Conservation (phyloP, 2,888 invertebrate species). For the Cataglyphis altisquamis region DNA sequence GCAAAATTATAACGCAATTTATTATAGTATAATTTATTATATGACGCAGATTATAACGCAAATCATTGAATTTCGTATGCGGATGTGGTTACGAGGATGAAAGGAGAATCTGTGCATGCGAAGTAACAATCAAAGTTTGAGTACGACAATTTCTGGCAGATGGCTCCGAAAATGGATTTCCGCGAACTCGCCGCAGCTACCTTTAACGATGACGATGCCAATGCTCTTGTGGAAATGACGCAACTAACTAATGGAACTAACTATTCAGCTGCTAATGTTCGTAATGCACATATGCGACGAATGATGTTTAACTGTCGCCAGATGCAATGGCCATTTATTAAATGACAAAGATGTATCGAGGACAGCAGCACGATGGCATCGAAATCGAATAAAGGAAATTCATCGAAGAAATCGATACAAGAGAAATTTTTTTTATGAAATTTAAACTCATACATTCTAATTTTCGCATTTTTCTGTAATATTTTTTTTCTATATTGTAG, state of each 20-base stretch:
- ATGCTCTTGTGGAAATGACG: slow-evolving; percentile 47
- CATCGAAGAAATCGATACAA: not conserved
- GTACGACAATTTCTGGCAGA: slow-evolving; percentile 32
- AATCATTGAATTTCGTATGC: slow-evolving; percentile 1
- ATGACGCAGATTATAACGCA: not conserved
- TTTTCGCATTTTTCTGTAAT: not conserved
- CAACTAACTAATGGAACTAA: slow-evolving; percentile 46
- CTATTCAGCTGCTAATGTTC: slow-evolving; percentile 43
- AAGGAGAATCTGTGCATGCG: slow-evolving; percentile 30
- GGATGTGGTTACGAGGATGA: slow-evolving; percentile 29
- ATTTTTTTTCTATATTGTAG: not conserved
- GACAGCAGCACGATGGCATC: not conserved
- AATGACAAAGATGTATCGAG: slow-evolving; percentile 10
- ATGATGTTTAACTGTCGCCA: slow-evolving; percentile 28
- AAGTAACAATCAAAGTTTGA: slow-evolving; percentile 41
- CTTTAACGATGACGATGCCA: slow-evolving; percentile 44
- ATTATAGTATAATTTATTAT: too few species aligned
- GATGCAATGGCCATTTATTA: slow-evolving; percentile 25
- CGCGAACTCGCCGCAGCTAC: slow-evolving; percentile 40
- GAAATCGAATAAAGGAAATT: slow-evolving; percentile 9
- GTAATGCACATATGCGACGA: slow-evolving; percentile 18
- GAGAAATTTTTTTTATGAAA: not conserved
- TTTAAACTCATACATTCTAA: not conserved
- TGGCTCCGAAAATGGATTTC: slow-evolving; percentile 49
- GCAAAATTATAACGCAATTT: not conserved